Evolutionary conservation across 2,113 vertebrate genomes (phyloP), one percentile per base, ranked within the genome.

Genomic region (Neolamprologus hecqui): DNA sequence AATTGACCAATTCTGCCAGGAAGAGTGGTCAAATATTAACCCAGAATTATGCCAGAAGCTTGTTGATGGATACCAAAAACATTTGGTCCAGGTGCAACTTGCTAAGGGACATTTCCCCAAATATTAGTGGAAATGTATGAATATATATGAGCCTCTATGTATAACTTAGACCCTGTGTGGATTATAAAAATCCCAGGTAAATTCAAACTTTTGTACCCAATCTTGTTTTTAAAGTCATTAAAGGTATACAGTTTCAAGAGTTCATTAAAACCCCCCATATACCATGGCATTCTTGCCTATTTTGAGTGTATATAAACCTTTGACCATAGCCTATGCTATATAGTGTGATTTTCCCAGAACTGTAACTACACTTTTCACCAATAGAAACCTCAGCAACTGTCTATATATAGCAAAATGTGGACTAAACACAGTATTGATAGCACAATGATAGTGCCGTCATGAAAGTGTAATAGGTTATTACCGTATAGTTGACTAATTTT

Each of bases 201-300:
- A 73, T 45, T 26, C 8, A 73, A 70, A 73, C 37, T 9, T 26
- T 42, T 73, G 21, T 23, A 10, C 21, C 13, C 37, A 42, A 26
- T 73, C 13, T 17, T 70, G 37, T 45, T 73, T 73, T 42, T 42
- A 40, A 4, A 65, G 21, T 73, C 0, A 26, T 45, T 70, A 45
- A 45, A 45, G 0, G 13, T 26, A 15, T 45, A 68, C n/a, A 21
- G 19, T n/a, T 37, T 37, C 31, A 65, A 65, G 33, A 65, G 19
- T n/a, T 65, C 19, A 65, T 65, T 65, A 65, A 65, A 35, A 13
- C 7, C 0, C 0, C 19, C 60, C 33, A 37, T 0, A 65, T 65
- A 45, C 65, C 65, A 45, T 45, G 35, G 3, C 37, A 45, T 45
- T 45, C 21, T 10, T 73, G 21, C 37, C 21, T 23, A 70, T 70